phyloP scores from a whole-genome alignment of 2,888 invertebrate species.

The Darwinula stevensoni region DNA sequence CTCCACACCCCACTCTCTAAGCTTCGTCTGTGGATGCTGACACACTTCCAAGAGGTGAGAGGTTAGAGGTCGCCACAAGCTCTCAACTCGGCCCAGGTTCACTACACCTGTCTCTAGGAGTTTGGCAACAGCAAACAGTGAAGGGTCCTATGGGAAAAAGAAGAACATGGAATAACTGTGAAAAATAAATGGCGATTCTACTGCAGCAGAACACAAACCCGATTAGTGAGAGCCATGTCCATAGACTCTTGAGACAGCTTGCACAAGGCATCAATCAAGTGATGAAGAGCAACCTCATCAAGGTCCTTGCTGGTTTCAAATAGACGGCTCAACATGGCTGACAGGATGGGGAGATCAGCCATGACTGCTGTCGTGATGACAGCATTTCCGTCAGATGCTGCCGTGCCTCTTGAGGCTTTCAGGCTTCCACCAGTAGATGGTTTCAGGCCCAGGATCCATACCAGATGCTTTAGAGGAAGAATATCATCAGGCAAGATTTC shows the following conservation, averaged over 20 bases:
- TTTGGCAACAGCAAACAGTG: conserved; percentile 86
- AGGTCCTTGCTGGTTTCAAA: conserved; percentile 82
- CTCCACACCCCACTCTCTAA: conserved; percentile 94
- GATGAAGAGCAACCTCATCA: conserved; percentile 78
- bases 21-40: conserved; percentile 71
- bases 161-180: too few relatives aligned
- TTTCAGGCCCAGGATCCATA: conserved; percentile 84
- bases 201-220: neutral
- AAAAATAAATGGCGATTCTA: neutral
- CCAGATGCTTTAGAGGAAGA: conserved; percentile 22
- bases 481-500: neutral
- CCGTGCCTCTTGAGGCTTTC: conserved; percentile 25
- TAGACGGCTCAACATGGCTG: conserved; percentile 62
- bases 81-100: conserved; percentile 70
- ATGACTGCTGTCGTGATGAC: conserved; percentile 85
- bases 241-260: conserved; percentile 87
- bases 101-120: conserved; percentile 89
- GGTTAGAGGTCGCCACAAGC: conserved; percentile 78
- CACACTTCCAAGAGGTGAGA: conserved; percentile 87
- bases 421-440: conserved; percentile 80
- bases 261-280: conserved; percentile 81
- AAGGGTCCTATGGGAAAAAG: conserved; percentile 39
- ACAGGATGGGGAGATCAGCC: conserved; percentile 70
- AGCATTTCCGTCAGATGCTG: conserved; percentile 31
- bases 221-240: conserved; percentile 34